These are phyloP conservation scores for Megalops atlanticus DNA, from an alignment of 2,113 vertebrate species.

Conservation along the genomic window DNA sequence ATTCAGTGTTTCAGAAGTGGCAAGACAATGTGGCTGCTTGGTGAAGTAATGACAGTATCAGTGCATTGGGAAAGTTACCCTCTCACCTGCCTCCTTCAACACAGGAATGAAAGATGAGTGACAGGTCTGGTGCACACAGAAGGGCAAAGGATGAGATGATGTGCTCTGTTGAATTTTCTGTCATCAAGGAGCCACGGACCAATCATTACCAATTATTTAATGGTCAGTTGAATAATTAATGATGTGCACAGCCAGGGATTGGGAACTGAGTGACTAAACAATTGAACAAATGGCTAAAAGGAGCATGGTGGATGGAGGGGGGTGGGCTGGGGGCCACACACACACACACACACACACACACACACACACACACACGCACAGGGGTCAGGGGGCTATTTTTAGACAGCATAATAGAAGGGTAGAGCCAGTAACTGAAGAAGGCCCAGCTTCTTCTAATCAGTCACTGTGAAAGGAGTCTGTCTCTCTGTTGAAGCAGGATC, in stretches of 20 bases:
- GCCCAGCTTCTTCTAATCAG: conserved; percentile 1
- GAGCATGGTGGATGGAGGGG: background rate
- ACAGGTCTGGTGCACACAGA: background rate
- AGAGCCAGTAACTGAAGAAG: background rate
- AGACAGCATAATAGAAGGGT: background rate
- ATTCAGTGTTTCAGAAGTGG: background rate
- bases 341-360: background rate
- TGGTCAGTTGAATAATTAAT: too few species aligned
- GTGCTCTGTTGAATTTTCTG: too few species aligned
- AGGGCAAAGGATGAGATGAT: too few species aligned
- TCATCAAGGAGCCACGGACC: background rate
- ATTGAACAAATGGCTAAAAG: background rate
- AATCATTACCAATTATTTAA: background rate
- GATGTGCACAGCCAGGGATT: background rate
- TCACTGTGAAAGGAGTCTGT: conserved; percentile 3
- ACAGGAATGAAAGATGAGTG: too few species aligned
- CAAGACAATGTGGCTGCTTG: background rate
- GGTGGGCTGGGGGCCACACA: background rate
- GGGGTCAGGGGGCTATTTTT: conserved; percentile 23
- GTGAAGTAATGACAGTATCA: conserved; percentile 3
- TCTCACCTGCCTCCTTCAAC: background rate
- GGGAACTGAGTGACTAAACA: background rate
- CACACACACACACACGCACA: background rate
- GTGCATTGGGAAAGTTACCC: background rate
- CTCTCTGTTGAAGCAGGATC: background rate